Percentiles rank a stretch among this genome's conserved stretches.
phyloP scores from a whole-genome alignment of 92 coral and sea anemone species.

The Epizoanthus stellaris region DNA sequence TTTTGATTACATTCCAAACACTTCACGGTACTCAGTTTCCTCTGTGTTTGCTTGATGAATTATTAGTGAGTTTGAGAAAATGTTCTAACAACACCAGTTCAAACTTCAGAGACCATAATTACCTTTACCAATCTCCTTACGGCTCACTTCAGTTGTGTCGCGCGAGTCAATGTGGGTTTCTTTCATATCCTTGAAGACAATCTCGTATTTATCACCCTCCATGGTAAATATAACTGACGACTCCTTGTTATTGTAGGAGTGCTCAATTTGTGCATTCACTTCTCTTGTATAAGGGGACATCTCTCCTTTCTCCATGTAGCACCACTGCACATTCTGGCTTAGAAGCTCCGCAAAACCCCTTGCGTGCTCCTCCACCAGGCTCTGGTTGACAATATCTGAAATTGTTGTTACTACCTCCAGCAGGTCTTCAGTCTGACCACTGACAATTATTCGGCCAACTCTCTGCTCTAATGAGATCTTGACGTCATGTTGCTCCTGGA shows the following conservation, averaged over 20 bases:
- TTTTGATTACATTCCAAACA: no score
- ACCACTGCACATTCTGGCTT: conserved; percentile 68
- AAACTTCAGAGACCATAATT: neutral
- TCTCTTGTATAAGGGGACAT: conserved; percentile 41
- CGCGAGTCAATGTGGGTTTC: conserved; percentile 49
- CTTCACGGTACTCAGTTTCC: no score
- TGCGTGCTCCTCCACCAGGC: conserved; percentile 57
- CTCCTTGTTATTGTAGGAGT: conserved; percentile 50
- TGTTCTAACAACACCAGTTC: no score
- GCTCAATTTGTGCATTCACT: conserved; percentile 64
- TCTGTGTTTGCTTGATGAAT: no score
- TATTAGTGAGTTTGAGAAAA: no score
- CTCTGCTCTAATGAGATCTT: conserved; percentile 30
- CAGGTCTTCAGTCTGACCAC: conserved; percentile 68
- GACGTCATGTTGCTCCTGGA: conserved; percentile 27
- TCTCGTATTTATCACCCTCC: conserved; percentile 36
- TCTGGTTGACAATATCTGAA: conserved; percentile 43
- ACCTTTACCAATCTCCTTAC: conserved; percentile 67
- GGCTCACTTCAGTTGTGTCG: conserved; percentile 40
- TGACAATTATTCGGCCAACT: conserved; percentile 52
- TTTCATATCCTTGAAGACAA: conserved; percentile 20
- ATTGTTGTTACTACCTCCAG: conserved; percentile 10
- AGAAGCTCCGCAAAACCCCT: conserved; percentile 58
- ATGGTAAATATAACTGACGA: conserved; percentile 23
- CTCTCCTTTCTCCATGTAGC: conserved; percentile 20